Evolutionary conservation across 2,113 vertebrate genomes (phyloP), one percentile per base, ranked within the genome.

Genomic region (Myiagra hebetior): DNA sequence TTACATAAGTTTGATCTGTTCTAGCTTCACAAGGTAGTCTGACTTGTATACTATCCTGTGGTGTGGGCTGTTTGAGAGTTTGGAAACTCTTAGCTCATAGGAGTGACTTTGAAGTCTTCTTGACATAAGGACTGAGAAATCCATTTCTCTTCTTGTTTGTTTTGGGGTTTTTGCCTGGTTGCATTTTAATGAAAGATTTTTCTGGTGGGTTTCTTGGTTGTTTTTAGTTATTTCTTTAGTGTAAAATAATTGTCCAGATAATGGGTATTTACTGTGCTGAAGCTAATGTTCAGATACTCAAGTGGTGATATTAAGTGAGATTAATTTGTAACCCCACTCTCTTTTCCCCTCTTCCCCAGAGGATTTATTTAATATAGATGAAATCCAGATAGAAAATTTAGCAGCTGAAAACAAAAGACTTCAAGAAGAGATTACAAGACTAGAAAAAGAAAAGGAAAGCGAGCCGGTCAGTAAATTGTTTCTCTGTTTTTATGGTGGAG

Each of bases 331-430:
- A 55, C 47, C 12, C 12, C 10, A 28, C 49, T 67, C 28, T n/a
- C 35, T 90, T 80, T 93, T 27, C 26, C 15, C 5, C 7, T 23
- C 7, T 22, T 2, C 12, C 8, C 94, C 93, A 99, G 99, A 99
- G 98, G 98, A 98, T 72, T 95, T 99, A 46, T 99, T 99, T 97
- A 98, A 99, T n/a, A 97, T 99, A 44, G 99, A 99, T 78, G 98
- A 98, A 94, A 96, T 93, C 77, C 95, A 98, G 64, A 95, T 99
- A 96, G 98, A 98, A 57, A 93, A 97, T 4, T 97, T 99, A 96
- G 98, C 97, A 90, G 98, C 98, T 85, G 99, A 99, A 84, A 97
- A 98, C 96, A 98, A 92, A 94, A 98, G 98, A 13, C 81, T 99
- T 79, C 98, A 96, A 33, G 98, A 99, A 57, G 98, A 99, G 91